Conservation (phyloP, 2,888 invertebrate species). For the Xestia sexstrigata region DNA sequence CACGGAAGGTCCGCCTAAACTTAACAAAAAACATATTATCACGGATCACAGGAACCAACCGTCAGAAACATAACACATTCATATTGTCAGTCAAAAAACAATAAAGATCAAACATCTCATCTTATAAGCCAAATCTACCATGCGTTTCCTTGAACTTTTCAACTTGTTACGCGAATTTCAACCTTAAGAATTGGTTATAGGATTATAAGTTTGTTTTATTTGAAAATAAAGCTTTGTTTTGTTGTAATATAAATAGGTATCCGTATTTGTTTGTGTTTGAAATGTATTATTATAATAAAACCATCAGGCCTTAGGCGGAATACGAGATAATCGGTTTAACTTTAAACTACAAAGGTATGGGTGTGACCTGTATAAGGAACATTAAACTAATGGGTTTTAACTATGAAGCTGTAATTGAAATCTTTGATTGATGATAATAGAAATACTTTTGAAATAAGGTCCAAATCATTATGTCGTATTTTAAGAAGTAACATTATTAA, state of each 20-base stretch:
- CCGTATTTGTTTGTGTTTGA: slow-evolving; percentile 40
- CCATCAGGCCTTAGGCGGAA: slow-evolving; percentile 11
- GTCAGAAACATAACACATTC: slow-evolving; percentile 38
- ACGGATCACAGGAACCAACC: slow-evolving; percentile 4
- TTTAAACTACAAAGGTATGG: background rate
- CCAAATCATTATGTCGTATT: too few species aligned
- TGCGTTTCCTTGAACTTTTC: slow-evolving; percentile 58
- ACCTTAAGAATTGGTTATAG: background rate
- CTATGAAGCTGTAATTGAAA: slow-evolving; percentile 10
- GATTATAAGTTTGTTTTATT: background rate
- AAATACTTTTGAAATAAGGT: background rate
- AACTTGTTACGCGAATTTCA: slow-evolving; percentile 13
- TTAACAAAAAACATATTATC: background rate
- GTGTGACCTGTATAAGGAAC: background rate
- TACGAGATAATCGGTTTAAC: slow-evolving; percentile 18
- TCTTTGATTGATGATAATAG: background rate
- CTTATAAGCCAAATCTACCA: slow-evolving; percentile 28
- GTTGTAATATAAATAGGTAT: slow-evolving; percentile 30
- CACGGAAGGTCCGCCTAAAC: background rate
- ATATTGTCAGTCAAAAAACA: slow-evolving; percentile 44
- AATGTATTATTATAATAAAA: slow-evolving; percentile 50
- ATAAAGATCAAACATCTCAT: slow-evolving; percentile 50
- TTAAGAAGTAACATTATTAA: too few species aligned
- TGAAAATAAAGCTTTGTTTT: slow-evolving; percentile 14
- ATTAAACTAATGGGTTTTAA: slow-evolving; percentile 10